These are phyloP conservation scores for Caenorhabditis sp. DNA, from an alignment of 2,888 invertebrate species.

Conservation along the genomic window DNA sequence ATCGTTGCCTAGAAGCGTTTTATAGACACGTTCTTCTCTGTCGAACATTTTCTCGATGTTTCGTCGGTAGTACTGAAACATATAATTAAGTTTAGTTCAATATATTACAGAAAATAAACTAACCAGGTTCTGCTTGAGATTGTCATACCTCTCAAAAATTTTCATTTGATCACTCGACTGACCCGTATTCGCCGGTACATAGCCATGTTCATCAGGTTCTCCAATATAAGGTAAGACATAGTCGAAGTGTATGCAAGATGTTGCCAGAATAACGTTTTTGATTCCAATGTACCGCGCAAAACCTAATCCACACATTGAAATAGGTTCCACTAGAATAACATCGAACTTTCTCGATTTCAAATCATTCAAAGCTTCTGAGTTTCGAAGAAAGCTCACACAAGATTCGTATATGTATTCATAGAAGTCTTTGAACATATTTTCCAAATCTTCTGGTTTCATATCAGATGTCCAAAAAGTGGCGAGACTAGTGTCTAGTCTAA, in stretches of 20 bases:
- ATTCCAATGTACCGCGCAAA: slow-evolving; percentile 16
- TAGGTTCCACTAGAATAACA: slow-evolving; percentile 23
- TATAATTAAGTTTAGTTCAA: no score
- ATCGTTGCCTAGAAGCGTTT: slow-evolving; percentile 2
- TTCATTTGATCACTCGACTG: slow-evolving; percentile 22
- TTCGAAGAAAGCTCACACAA: slow-evolving; percentile 11
- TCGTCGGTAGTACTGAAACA: not conserved
- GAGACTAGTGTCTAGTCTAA: slow-evolving; percentile 13
- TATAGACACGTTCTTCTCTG: not conserved
- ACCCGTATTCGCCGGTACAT: slow-evolving; percentile 9
- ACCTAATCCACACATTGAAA: slow-evolving; percentile 25
- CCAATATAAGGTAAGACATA: slow-evolving; percentile 9
- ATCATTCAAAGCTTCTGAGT: slow-evolving; percentile 10
- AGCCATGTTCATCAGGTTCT: slow-evolving; percentile 20
- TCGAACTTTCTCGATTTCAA: slow-evolving; percentile 24
- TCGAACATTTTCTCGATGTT: slow-evolving; percentile 12
- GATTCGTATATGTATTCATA: not conserved
- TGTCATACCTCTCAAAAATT: slow-evolving; percentile 14
- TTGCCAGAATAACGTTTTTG: slow-evolving; percentile 16
- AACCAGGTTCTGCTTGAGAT: slow-evolving; percentile 6
- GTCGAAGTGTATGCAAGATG: slow-evolving; percentile 22
- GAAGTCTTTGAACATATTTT: not conserved
- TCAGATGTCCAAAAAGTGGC: not conserved
- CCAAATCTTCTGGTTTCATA: no score
- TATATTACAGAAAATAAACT: no score